Base-by-base conservation (phyloP, 2,113 vertebrate species). In the Chroicocephalus ridibundus region DNA sequence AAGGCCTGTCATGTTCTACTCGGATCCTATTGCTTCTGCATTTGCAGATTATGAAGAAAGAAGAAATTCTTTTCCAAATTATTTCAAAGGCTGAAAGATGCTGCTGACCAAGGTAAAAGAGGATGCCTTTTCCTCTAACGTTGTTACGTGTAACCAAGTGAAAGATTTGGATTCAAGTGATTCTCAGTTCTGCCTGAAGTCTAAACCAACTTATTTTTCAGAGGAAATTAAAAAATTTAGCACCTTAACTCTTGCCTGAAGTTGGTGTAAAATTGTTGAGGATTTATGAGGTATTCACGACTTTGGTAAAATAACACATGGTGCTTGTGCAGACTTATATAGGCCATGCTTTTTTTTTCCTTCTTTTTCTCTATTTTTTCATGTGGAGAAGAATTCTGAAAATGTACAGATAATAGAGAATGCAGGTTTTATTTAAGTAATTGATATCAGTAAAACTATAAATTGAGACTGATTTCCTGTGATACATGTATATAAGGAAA, bases 1-100 rank as follows among this genome's bases (percentile, higher is more conserved):
- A 58, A 92, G 83, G 52, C 94, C 97, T 47, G 78, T 96, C 11
- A 31, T 94, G 61, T 94, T 97, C 84, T 95, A 96, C 36, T 82
- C 90, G 13, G 98, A 98, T 65, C 77, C 95, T 52, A 49, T 94
- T 62, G 94, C 97, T 79, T 97, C 98, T 93, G 97, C 98, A 32
- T 98, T 97, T 96, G 95, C 96, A 74, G 97, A 98, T 96, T 98
- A 97, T 32, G 86, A 98, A 96, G 96, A 97, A 77, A 96, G 97
- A 84, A 98, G 96, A 97, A 97, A 91, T 61, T 93, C 97, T 86
- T 82, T 97, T 91, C 75, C 82, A 46, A 84, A 42, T 44, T 49
- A 97, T 57, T 82, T 94, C 54, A 88, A 79, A 94, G 96, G 90
- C 85, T 98, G 95, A 97, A 91, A 40, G 55, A 70, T 78, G 55